A percentile compares a stretch with the other conserved stretches of the same genome.
Conservation (phyloP, 1,140 invertebrate genomes). For the Ruditapes philippinarum region DNA sequence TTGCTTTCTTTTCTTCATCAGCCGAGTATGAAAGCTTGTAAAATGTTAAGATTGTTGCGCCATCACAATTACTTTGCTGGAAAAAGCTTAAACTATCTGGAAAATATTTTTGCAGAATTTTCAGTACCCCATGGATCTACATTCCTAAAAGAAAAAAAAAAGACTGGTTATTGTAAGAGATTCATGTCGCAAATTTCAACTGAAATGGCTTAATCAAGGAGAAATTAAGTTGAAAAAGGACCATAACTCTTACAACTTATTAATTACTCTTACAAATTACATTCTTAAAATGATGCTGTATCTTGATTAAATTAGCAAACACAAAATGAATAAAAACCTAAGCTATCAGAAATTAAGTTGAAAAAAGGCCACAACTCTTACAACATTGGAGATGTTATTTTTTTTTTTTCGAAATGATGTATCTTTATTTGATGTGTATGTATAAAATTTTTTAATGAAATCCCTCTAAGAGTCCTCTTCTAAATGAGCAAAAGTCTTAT, state of each 20-base stretch:
- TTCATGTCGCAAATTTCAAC: too few relatives aligned
- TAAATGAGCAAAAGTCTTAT: too few relatives aligned
- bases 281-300: neutral
- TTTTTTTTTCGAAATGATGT: neutral
- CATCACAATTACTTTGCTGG: neutral
- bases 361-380: neutral
- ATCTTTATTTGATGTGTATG: neutral
- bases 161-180: neutral
- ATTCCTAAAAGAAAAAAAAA: neutral
- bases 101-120: slow-evolving; percentile 5
- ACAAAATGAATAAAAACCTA: too few relatives aligned
- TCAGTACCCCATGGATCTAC: slow-evolving; percentile 12
- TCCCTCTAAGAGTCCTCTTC: too few relatives aligned
- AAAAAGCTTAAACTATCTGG: neutral
- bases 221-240: neutral
- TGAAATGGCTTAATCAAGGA: neutral
- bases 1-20: neutral
- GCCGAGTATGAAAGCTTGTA: neutral
- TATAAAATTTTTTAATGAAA: too few relatives aligned
- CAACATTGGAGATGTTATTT: neutral
- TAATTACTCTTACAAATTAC: neutral
- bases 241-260: slow-evolving; percentile 3
- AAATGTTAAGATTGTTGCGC: neutral
- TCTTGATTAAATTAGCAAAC: too few relatives aligned
- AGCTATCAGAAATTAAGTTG: too few relatives aligned